phyloP scores from a whole-genome alignment of 1,140 invertebrate genomes.

The Campoletis sonorensis region DNA sequence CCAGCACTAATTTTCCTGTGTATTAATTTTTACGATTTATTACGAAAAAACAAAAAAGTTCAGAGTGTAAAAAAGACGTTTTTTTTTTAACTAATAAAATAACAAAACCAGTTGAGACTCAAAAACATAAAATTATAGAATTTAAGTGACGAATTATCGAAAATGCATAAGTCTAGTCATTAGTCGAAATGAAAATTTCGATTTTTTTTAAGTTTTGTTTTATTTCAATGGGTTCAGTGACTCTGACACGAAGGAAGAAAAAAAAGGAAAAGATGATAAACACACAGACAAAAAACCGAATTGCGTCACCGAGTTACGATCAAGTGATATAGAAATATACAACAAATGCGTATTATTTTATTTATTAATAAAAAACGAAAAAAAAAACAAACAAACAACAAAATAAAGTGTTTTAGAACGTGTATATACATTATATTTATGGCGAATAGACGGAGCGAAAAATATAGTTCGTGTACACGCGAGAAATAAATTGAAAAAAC shows the following conservation, averaged over 20 bases:
- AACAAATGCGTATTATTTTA: constrained; percentile 35
- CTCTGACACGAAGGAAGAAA: neutral
- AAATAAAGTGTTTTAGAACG: constrained; percentile 28
- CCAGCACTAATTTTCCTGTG: neutral
- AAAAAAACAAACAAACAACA: neutral
- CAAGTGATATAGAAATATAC: constrained; percentile 24
- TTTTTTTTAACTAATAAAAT: neutral
- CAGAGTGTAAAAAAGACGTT: neutral
- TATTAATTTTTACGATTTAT: neutral
- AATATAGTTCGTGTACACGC: neutral
- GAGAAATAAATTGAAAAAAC: neutral
- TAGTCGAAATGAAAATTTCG: constrained; percentile 24
- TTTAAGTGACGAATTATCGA: constrained; percentile 30
- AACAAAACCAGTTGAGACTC: constrained; percentile 22
- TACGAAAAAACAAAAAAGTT: neutral
- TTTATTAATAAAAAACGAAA: constrained; percentile 19
- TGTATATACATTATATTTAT: constrained; percentile 46
- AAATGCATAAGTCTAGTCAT: constrained; percentile 27
- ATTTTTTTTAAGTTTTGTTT: no score
- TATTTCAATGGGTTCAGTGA: neutral
- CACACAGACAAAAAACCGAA: neutral
- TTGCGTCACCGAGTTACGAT: neutral
- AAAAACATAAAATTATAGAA: constrained; percentile 9
- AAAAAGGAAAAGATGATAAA: neutral
- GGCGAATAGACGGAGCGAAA: neutral